Evolutionary conservation across 2,888 invertebrate species (phyloP).

Genomic region (Vannuccia rotundouncinata): DNA sequence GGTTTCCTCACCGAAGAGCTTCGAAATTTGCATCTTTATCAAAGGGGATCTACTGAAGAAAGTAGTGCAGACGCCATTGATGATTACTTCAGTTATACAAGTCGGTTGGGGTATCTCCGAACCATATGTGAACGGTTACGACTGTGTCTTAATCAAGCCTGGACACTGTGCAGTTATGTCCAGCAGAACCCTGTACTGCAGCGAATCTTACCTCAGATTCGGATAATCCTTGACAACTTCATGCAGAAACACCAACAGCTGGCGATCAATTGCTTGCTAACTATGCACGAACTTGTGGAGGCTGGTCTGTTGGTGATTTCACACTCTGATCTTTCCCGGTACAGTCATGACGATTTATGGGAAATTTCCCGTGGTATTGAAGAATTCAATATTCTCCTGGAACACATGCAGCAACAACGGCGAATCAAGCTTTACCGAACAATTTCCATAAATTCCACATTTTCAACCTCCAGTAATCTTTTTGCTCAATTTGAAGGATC

Average conservation of each 20-base stretch:
- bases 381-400: conserved; percentile 50
- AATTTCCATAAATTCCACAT: neutral
- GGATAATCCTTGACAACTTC: neutral
- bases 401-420: conserved; percentile 19
- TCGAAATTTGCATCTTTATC: neutral
- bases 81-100: neutral
- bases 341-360: conserved; percentile 52
- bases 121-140: conserved; percentile 31
- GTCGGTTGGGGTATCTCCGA: conserved; percentile 22
- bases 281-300: conserved; percentile 46
- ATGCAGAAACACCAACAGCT: conserved; percentile 22
- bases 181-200: conserved; percentile 31
- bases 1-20: neutral
- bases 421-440: conserved; percentile 19
- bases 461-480: neutral
- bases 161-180: conserved; percentile 42
- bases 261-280: neutral
- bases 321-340: conserved; percentile 48
- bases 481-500: neutral
- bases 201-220: conserved; percentile 30
- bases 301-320: conserved; percentile 53
- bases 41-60: neutral
- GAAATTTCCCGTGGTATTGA: conserved; percentile 53
- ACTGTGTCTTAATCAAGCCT: conserved; percentile 28
- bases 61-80: neutral